Evolutionary conservation across 1,140 invertebrate species (phyloP), one percentile per base, ranked within the genome.

Genomic region (Drosophila miranda): DNA sequence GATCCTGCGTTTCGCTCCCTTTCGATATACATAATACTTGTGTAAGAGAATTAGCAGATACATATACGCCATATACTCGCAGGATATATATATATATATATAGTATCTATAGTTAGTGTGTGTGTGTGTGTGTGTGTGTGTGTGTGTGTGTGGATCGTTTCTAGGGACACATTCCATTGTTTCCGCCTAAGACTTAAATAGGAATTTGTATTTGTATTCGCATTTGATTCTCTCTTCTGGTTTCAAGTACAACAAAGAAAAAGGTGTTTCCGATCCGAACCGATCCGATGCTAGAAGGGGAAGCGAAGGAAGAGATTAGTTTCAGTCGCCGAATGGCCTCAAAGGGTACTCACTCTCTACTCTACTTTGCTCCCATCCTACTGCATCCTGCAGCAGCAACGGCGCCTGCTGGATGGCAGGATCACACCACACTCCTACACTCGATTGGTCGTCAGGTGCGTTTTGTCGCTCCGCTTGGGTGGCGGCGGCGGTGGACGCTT

Each of bases 381-480:
- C 34, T 38, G 34, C 34, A 38, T 38, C 34, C 34, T 38, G 34
- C 34, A 38, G 11, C 34, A 38, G 34, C 34, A 5, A 5, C 34
- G 4, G 34, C 50, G 14, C 28, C 30, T 52, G 30, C 11, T 13
- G 34, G 3, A 0, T 0, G 34, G 34, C 34, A 38, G 34, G 34
- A 38, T 11, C 11, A 5, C 34, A 13, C 11, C 34, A 38, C 34
- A 38, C 11, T 38, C 14, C 21, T 90, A 91, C 54, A 89, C 79
- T n/a, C 90, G 66, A 53, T 91, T 89, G 57, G 91, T 94, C 34
- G 34, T 38, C 23, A 96, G 90, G 75, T 96, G 95, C 6, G 95
- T 96, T 1, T 94, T 95, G 69, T 96, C 95, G 67, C 95, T 95
- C 52, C 95, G 92, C 73, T 95, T 95, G 4, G 95, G 95, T 6